phyloP scores from a whole-genome alignment of 2,113 vertebrate species.

The Aphyosemion australe region DNA sequence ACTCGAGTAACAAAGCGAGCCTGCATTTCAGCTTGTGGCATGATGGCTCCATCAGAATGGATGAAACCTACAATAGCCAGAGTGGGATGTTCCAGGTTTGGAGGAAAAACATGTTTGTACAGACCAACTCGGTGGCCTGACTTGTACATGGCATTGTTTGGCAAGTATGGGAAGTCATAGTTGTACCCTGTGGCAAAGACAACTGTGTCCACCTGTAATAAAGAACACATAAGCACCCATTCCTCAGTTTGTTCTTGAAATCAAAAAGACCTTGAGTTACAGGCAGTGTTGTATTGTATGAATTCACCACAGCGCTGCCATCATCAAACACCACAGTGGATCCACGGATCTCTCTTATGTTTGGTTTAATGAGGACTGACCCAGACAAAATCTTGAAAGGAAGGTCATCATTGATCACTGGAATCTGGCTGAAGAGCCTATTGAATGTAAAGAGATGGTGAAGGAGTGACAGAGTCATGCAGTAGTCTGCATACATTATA shows the following conservation, averaged over 20 bases:
- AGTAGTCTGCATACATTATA: background rate
- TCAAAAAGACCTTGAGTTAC: background rate
- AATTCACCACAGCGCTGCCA: slow-evolving; percentile 82
- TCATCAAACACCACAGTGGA: slow-evolving; percentile 87
- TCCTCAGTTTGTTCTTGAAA: background rate
- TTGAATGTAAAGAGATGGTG: background rate
- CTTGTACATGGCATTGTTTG: slow-evolving; percentile 68
- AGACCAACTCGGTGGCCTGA: slow-evolving; percentile 78
- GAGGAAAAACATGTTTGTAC: slow-evolving; percentile 86
- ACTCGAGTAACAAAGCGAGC: slow-evolving; percentile 84
- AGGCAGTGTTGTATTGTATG: background rate
- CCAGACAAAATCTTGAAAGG: slow-evolving; percentile 87
- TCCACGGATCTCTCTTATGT: slow-evolving; percentile 83
- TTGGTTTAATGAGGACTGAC: slow-evolving; percentile 83
- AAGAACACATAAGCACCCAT: background rate
- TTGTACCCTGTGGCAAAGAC: slow-evolving; percentile 92
- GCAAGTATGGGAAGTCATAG: slow-evolving; percentile 87
- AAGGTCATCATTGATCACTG: slow-evolving; percentile 86
- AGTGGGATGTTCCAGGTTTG: slow-evolving; percentile 83
- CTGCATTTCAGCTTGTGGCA: slow-evolving; percentile 89
- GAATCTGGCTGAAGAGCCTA: slow-evolving; percentile 78
- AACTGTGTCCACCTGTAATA: slow-evolving; percentile 49
- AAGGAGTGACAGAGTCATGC: background rate
- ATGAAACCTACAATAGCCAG: slow-evolving; percentile 88
- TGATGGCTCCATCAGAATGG: slow-evolving; percentile 86